Conservation (phyloP, 1,140 invertebrate species). For the Acyrthosiphon pisum region DNA sequence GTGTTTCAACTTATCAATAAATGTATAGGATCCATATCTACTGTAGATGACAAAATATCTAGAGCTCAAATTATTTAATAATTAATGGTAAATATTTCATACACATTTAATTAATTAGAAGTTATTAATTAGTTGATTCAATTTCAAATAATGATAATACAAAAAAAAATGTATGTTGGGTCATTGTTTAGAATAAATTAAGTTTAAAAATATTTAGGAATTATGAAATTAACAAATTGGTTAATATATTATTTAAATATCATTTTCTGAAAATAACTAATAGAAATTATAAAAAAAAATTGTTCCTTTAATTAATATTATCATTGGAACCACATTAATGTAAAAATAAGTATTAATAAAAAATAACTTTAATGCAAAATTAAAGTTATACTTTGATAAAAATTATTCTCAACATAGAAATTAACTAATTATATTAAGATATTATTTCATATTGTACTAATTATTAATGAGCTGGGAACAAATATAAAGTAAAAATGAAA, state of each 20-base stretch:
- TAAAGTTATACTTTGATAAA: conserved; percentile 13
- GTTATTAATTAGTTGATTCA: neutral
- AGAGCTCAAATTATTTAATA: neutral
- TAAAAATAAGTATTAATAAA: conserved; percentile 32
- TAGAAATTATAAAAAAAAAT: conserved; percentile 11
- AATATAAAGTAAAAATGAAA: neutral
- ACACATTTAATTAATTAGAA: neutral
- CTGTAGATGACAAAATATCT: neutral
- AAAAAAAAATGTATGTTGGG: neutral
- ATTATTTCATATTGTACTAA: neutral
- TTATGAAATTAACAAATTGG: neutral
- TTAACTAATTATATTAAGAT: neutral
- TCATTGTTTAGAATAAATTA: neutral
- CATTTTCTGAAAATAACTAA: neutral
- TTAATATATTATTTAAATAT: neutral
- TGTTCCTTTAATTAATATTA: neutral
- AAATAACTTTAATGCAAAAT: neutral
- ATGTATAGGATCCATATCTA: neutral
- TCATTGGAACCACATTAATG: neutral
- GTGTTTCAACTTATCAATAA: neutral
- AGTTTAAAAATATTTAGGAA: neutral
- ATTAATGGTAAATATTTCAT: neutral
- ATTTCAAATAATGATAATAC: neutral
- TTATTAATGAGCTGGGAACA: neutral
- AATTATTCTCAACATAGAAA: neutral